Evolutionary conservation across 2,888 invertebrate genomes (phyloP).

Genomic region (Limnephilus lunatus): DNA sequence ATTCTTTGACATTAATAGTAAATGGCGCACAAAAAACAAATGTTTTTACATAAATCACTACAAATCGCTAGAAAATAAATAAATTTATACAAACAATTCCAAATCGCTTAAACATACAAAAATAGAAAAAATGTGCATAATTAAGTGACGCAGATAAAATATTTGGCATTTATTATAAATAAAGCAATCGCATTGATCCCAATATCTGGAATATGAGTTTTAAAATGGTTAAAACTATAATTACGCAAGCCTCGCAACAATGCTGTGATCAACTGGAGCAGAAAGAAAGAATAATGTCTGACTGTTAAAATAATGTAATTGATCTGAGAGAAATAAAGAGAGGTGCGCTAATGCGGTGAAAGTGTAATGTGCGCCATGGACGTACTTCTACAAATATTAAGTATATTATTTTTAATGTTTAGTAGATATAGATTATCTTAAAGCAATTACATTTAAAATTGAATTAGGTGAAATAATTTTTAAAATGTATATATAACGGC

Average conservation of each 20-base stretch:
- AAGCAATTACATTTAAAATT: no score
- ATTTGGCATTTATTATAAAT: not conserved
- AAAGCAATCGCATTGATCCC: not conserved
- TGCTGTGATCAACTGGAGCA: conserved; percentile 52
- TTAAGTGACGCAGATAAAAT: not conserved
- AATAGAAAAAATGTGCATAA: not conserved
- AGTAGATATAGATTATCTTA: no score
- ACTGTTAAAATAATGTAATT: conserved; percentile 55
- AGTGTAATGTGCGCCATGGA: conserved; percentile 30
- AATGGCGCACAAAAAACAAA: not conserved
- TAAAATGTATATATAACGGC: not conserved
- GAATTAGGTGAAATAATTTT: no score
- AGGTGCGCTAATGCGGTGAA: conserved; percentile 50
- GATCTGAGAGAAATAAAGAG: conserved; percentile 48
- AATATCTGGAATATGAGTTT: not conserved
- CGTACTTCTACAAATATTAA: not conserved
- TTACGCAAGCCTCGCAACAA: conserved; percentile 53
- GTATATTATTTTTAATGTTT: no score
- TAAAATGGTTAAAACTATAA: conserved; percentile 13
- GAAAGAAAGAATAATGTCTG: conserved; percentile 47
- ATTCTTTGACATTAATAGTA: not conserved
- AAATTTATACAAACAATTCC: no score
- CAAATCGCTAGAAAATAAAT: not conserved
- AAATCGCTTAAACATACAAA: no score
- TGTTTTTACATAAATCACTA: not conserved